phyloP scores from a whole-genome alignment of 2,888 invertebrate genomes.

The Microctonus hyperodae region DNA sequence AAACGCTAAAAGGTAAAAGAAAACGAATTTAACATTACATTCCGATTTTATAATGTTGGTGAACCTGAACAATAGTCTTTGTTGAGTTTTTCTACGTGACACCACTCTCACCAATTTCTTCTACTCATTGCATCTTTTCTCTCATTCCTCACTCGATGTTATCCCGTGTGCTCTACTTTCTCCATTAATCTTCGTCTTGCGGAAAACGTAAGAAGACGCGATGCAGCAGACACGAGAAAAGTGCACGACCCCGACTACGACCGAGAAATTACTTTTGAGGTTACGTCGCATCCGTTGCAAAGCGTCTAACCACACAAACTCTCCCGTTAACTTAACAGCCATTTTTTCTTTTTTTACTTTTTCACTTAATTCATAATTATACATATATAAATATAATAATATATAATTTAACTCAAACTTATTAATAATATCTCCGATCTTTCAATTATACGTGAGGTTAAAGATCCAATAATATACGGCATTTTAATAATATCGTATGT shows the following conservation, averaged over 20 bases:
- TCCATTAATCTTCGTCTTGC: conserved; percentile 33
- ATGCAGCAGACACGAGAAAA: not conserved
- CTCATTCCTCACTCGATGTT: conserved; percentile 1
- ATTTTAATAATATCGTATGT: too few relatives aligned
- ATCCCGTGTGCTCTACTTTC: conserved; percentile 20
- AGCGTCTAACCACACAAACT: conserved; percentile 1
- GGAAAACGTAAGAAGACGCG: conserved; percentile 2
- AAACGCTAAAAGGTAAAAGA: not conserved
- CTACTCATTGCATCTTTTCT: not conserved
- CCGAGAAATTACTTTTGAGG: conserved; percentile 22
- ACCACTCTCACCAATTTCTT: not conserved
- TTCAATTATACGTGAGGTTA: too few relatives aligned
- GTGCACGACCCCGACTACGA: conserved; percentile 1
- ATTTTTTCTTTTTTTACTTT: not conserved
- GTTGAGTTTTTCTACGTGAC: not conserved
- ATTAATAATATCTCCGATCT: too few relatives aligned
- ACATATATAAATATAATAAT: not conserved
- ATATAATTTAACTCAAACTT: too few relatives aligned
- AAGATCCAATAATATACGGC: too few relatives aligned
- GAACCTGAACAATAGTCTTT: conserved; percentile 8
- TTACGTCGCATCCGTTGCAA: conserved; percentile 3
- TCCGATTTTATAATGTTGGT: conserved; percentile 7
- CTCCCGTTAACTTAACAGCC: conserved; percentile 2
- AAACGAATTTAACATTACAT: conserved; percentile 9
- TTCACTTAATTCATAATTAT: not conserved